Evolutionary conservation across 2,888 invertebrate species (phyloP), one percentile per base, ranked within the genome.

Genomic region (Oegoconia quadripuncta): DNA sequence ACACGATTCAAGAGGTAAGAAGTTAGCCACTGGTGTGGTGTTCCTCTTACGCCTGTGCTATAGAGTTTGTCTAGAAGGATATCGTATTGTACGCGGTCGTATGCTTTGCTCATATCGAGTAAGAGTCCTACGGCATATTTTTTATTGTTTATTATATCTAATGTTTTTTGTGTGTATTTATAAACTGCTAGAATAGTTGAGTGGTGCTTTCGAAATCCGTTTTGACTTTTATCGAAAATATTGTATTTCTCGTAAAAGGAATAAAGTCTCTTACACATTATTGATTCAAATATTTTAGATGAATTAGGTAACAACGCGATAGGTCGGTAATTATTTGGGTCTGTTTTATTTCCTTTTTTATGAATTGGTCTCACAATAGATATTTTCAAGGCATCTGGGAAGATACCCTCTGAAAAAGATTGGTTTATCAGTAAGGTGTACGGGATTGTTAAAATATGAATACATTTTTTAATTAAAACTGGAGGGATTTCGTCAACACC

Each of bases 21-120:
- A 14, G 23, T 28, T 13, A 52, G 34, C 45, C 45, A 47, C 8
- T 44, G 14, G 23, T 44, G 28, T 3, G 43, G 23, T 6, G 8
- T 16, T 6, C 52, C 49, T 11, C 52, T 27, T 7, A 50, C 31
- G 3, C 52, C 52, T 16, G 44, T 37, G 3, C 34, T 26, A n/a
- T 39, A 34, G 14, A 47, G 18, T 42, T 48, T 48, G 6, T 39
- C 8, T 11, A 46, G 16, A 9, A 49, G 29, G 14, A 48, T 41
- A n/a, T 40, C n/a, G 23, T 40, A 41, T 20, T 20, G 22, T 2
- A 54, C 48, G 29, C 34, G 39, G 29, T 54, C 54, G 17, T 50
- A 54, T 5, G 51, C 54, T 34, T 52, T 52, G 3, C 41, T 42
- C 50, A 54, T 50, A 23, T 51, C 54, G 6, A 52, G 37, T 22